Base-by-base conservation (phyloP, 2,888 invertebrate genomes). In the Drosophila tanythrix region DNA sequence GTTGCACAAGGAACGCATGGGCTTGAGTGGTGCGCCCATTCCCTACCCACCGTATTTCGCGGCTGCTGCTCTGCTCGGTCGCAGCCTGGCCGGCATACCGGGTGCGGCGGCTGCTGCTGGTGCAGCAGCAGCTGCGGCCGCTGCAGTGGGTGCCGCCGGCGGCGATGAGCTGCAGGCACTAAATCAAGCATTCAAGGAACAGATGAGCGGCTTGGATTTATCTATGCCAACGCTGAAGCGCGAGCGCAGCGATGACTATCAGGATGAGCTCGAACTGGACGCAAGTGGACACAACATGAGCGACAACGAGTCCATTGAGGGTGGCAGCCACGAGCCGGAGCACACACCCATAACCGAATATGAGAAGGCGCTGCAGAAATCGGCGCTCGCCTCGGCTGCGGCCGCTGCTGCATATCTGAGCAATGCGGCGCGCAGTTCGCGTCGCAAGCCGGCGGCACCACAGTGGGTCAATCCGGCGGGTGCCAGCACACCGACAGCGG, bases 361-460 rank as follows among this genome's bases (percentile, higher is more conserved):
- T 38, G 86, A 83, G 57, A 79, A 85, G 61, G 92, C 81, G 5
- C 36, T 89, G 58, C 84, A 86, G 13, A 81, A 86, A 52, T 80
- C 87, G 0, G 88, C 88, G 27, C 58, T 90, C 21, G 86, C 89
- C 57, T 86, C 82, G 7, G 81, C 85, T 0, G 80, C 81, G 1
- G 81, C 89, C 21, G 83, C 70, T 75, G 91, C 70, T 68, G 91
- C 78, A 15, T 83, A 85, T 56, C 81, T 88, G 82, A 80, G 83
- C 81, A 79, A 91, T 78, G 74, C 90, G 64, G 74, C 88, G 68
- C 69, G 90, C 56, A 76, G 89, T 36, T 97, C 96, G 65, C 94
- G 98, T 76, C 95, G 99, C 89, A 99, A 99, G 94, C 98, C 98
- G 1, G 98, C 98, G 1, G 98, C 98, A 62, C 99, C 99, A 2